Evolutionary conservation across 1,140 invertebrate genomes (phyloP).

Genomic region (Heliconius himera): DNA sequence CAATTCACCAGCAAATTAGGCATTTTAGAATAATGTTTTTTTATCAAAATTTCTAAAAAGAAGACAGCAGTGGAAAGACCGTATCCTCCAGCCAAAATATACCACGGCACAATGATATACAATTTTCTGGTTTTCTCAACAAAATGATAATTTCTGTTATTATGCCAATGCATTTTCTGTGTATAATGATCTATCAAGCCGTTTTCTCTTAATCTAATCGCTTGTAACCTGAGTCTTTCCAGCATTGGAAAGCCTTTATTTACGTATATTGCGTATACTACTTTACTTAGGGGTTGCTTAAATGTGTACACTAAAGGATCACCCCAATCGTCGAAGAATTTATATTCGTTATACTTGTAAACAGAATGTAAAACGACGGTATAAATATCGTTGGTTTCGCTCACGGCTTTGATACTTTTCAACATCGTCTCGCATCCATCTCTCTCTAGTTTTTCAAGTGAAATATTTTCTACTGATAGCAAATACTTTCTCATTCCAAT

Average conservation of each 20-base stretch:
- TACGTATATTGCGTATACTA: constrained; percentile 54
- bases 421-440: constrained; percentile 41
- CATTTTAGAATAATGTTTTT: not conserved
- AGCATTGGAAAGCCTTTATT: constrained; percentile 63
- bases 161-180: constrained; percentile 28
- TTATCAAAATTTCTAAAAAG: constrained; percentile 43
- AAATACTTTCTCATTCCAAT: constrained; percentile 34
- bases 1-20: not conserved
- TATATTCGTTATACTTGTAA: constrained; percentile 48
- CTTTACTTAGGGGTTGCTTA: constrained; percentile 42
- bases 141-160: constrained; percentile 30
- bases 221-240: constrained; percentile 34
- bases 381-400: constrained; percentile 38
- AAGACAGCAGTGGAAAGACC: constrained; percentile 38
- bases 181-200: constrained; percentile 48
- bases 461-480: not conserved
- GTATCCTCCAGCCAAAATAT: constrained; percentile 42
- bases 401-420: constrained; percentile 49
- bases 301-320: constrained; percentile 45
- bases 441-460: not conserved
- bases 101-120: constrained; percentile 48
- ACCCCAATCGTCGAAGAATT: constrained; percentile 48
- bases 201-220: constrained; percentile 52
- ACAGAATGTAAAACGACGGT: constrained; percentile 43
- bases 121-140: not conserved